Conservation (phyloP, 2,888 invertebrate species). For the Hypomecis atomaria region DNA sequence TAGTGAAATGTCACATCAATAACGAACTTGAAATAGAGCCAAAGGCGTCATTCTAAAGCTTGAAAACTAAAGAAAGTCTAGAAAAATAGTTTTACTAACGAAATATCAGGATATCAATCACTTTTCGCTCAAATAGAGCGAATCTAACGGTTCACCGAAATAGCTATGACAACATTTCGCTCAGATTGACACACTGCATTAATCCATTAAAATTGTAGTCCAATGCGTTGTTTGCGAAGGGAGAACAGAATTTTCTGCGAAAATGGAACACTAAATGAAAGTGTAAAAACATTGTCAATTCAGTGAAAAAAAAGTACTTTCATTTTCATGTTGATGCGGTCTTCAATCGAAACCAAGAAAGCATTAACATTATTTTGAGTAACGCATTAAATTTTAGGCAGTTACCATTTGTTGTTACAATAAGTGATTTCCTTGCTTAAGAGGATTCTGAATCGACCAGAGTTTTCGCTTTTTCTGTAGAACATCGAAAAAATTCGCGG, state of each 20-base stretch:
- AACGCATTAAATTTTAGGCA: too few species aligned
- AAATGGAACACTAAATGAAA: constrained; percentile 12
- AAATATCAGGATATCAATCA: constrained; percentile 11
- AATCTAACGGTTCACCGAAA: constrained; percentile 3
- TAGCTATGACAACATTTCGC: neutral
- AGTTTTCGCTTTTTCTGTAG: too few species aligned
- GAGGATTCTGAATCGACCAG: too few species aligned
- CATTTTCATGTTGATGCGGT: too few species aligned
- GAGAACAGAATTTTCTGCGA: constrained; percentile 10
- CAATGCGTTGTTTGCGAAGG: constrained; percentile 9
- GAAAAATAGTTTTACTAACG: constrained; percentile 2
- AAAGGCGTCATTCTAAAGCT: constrained; percentile 13
- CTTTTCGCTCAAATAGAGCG: constrained; percentile 1
- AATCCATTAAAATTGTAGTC: constrained; percentile 22
- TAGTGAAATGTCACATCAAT: constrained; percentile 6
- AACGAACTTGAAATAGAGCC: constrained; percentile 13
- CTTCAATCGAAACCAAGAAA: too few species aligned
- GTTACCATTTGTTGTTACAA: too few species aligned
- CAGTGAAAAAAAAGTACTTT: neutral
- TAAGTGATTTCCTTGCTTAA: too few species aligned
- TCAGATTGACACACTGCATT: constrained; percentile 20
- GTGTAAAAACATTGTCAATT: constrained; percentile 3
- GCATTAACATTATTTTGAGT: too few species aligned
- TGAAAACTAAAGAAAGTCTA: neutral
- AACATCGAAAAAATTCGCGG: too few species aligned